These are phyloP conservation scores for Megaceryle alcyon DNA, from an alignment of 2,797 vertebrate genomes.

Conservation along the genomic window DNA sequence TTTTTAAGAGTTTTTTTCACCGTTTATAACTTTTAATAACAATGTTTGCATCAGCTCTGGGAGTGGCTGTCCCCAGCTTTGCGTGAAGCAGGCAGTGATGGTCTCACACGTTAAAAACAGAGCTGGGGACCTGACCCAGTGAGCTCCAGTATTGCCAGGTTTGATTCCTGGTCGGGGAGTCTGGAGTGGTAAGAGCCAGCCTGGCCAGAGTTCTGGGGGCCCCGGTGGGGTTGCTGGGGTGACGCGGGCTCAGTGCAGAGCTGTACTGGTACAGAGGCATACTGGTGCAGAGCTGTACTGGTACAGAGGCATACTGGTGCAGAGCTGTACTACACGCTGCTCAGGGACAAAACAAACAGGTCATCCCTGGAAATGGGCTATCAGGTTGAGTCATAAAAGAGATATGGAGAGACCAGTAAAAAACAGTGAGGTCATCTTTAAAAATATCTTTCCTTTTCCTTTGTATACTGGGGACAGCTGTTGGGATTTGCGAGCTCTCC, in stretches of 20 bases:
- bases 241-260: not conserved
- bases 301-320: too few relatives aligned
- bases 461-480: not conserved
- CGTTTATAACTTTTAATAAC: conserved; percentile 52
- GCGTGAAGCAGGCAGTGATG: not conserved
- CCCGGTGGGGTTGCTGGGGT: not conserved
- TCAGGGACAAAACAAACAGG: not conserved
- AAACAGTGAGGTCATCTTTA: not conserved
- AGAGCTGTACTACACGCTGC: not conserved
- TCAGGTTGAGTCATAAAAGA: not conserved
- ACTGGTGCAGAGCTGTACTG: too few relatives aligned
- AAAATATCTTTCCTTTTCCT: not conserved
- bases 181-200: not conserved
- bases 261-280: too few relatives aligned
- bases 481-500: not conserved
- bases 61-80: not conserved
- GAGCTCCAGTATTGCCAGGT: not conserved
- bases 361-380: not conserved
- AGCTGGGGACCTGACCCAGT: not conserved
- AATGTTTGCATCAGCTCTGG: conserved; percentile 13
- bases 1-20: conserved; percentile 18
- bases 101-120: not conserved
- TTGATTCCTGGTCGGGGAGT: not conserved
- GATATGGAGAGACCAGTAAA: not conserved
- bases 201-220: not conserved